These are phyloP conservation scores for Callospermophilus lateralis DNA, from an alignment of 2,113 vertebrate genomes.

Conservation along the genomic window DNA sequence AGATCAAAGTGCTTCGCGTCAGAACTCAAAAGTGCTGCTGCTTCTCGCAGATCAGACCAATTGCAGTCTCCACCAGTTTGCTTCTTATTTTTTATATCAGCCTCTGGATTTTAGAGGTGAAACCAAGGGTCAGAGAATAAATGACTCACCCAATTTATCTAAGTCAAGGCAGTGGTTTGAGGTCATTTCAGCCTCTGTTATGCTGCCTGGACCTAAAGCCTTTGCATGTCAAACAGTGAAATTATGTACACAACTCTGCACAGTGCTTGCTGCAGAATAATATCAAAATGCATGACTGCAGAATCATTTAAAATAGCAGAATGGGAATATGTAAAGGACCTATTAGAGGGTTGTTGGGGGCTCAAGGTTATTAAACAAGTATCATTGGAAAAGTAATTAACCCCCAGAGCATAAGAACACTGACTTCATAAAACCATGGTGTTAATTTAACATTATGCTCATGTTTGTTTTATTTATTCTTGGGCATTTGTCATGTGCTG, in stretches of 20 bases:
- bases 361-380: background rate
- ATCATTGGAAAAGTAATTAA: background rate
- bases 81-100: background rate
- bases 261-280: background rate
- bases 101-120: background rate
- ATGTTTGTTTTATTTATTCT: background rate
- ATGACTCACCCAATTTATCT: background rate
- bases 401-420: background rate
- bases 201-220: background rate
- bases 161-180: background rate
- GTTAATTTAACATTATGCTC: background rate
- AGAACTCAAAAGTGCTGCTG: background rate
- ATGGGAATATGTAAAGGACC: background rate
- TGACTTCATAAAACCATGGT: background rate
- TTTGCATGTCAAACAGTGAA: background rate
- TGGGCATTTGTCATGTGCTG: background rate
- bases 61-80: background rate
- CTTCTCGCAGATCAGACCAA: background rate
- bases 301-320: background rate
- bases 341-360: background rate
- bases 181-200: background rate
- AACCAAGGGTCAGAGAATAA: background rate
- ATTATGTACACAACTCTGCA: background rate
- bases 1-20: background rate
- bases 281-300: background rate